These are phyloP conservation scores for Nephrotoma flavescens DNA, from an alignment of 2,888 invertebrate species.

Conservation along the genomic window DNA sequence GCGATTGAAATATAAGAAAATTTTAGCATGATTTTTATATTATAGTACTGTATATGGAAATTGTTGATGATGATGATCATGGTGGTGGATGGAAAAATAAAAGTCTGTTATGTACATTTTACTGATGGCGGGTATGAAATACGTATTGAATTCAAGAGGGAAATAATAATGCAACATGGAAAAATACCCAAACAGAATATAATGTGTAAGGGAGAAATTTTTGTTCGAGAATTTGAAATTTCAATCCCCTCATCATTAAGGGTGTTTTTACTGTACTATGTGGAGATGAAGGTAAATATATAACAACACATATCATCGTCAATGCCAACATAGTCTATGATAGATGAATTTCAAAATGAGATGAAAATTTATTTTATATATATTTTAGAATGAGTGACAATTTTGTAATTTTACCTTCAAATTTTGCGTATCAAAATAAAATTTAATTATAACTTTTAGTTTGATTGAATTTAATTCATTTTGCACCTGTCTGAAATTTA, in stretches of 20 bases:
- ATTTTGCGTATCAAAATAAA: neutral
- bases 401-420: neutral
- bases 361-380: neutral
- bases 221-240: neutral
- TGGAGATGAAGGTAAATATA: neutral
- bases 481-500: neutral
- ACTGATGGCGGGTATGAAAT: neutral
- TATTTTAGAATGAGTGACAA: neutral
- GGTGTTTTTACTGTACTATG: neutral
- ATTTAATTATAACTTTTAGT: neutral
- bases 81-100: neutral
- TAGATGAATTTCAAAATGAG: neutral
- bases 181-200: neutral
- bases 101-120: neutral
- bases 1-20: slow-evolving; percentile 1
- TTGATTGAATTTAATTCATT: neutral
- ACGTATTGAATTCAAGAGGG: slow-evolving; percentile 2
- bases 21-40: neutral
- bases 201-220: neutral
- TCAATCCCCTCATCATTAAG: neutral
- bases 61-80: neutral
- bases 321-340: neutral
- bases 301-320: neutral
- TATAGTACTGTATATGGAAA: neutral
- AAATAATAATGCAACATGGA: slow-evolving; percentile 2